phyloP scores from a whole-genome alignment of 2,113 vertebrate genomes.

The Melanocharis versteri region DNA sequence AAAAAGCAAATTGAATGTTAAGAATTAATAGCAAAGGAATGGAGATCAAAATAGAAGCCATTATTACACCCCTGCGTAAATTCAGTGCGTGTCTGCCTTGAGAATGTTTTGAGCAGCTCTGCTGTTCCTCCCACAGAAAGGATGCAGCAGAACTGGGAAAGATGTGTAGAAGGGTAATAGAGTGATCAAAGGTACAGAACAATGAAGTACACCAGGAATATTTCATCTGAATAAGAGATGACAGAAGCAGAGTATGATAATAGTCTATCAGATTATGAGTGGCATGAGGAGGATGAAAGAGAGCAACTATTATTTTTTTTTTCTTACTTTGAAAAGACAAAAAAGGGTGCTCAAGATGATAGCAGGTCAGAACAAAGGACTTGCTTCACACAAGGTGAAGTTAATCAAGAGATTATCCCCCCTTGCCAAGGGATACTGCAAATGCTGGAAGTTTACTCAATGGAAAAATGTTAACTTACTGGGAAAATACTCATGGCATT shows the following conservation, averaged over 20 bases:
- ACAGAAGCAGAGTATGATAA: conserved; percentile 22
- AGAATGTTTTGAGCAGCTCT: not conserved
- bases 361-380: conserved; percentile 12
- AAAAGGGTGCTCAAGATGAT: not conserved
- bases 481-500: not conserved
- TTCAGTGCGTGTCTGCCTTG: not conserved
- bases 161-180: not conserved
- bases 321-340: conserved; percentile 18
- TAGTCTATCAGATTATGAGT: conserved; percentile 34
- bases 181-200: conserved; percentile 30
- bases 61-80: not conserved
- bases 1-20: conserved; percentile 36
- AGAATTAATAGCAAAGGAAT: conserved; percentile 15
- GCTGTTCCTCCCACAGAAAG: not conserved
- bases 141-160: not conserved
- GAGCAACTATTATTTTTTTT: not conserved
- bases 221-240: conserved; percentile 27
- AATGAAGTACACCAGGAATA: conserved; percentile 8
- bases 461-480: not conserved
- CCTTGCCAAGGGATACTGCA: not conserved
- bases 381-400: not conserved
- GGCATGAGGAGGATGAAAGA: conserved; percentile 36
- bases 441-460: not conserved
- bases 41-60: conserved; percentile 19
- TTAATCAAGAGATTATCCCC: not conserved